phyloP scores from a whole-genome alignment of 2,113 vertebrate genomes.

The Natator depressus region DNA sequence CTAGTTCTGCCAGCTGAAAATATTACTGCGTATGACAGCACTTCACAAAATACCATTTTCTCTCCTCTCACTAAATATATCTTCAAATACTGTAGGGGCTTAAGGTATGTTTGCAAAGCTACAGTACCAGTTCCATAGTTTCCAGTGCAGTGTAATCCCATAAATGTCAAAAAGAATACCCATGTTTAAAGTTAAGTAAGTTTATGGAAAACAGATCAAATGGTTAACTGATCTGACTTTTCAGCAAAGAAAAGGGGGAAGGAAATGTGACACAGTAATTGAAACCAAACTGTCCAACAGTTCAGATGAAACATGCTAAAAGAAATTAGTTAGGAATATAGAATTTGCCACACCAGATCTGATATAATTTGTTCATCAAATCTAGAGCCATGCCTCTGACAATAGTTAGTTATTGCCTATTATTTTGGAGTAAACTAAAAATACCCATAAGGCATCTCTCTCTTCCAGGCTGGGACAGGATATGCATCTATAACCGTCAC shows the following conservation, averaged over 20 bases:
- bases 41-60: neutral
- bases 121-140: neutral
- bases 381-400: neutral
- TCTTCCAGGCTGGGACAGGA: fast-evolving
- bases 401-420: neutral
- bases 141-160: neutral
- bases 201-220: neutral
- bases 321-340: neutral
- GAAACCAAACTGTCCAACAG: neutral
- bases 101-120: neutral
- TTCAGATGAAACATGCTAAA: neutral
- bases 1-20: neutral
- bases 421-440: neutral
- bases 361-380: neutral
- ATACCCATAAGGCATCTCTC: neutral
- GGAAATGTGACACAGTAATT: neutral
- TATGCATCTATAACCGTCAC: neutral
- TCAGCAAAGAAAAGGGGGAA: neutral
- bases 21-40: neutral
- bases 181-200: neutral
- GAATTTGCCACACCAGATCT: neutral
- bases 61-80: neutral
- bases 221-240: neutral
- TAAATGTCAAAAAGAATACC: neutral
- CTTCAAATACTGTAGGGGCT: neutral